Evolutionary conservation across 2,888 invertebrate genomes (phyloP).

Genomic region (Odontothrips loti): DNA sequence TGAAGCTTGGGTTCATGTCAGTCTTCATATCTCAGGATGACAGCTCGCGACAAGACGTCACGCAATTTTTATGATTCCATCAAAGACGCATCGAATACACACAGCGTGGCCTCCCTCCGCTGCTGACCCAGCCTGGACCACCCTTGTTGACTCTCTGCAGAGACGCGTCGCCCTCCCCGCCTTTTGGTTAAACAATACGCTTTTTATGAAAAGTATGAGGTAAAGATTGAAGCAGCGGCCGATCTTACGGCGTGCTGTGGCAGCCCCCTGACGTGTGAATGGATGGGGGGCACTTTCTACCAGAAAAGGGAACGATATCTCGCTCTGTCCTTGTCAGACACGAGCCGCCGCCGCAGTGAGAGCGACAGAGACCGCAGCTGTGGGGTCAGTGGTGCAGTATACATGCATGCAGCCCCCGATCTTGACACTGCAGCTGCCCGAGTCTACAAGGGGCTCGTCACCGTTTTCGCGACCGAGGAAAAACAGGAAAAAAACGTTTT

Average conservation of each 20-base stretch:
- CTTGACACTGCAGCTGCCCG: not conserved
- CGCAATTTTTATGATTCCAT: not conserved
- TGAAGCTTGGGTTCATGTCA: too few species aligned
- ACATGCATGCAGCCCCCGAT: not conserved
- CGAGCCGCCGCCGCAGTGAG: not conserved
- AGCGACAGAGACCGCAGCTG: not conserved
- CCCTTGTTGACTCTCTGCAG: not conserved
- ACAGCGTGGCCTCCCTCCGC: not conserved
- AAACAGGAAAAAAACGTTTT: not conserved
- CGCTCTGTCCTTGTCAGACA: too few species aligned
- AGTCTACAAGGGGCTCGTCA: not conserved
- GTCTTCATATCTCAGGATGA: not conserved
- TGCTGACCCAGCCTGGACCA: not conserved
- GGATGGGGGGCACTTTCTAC: not conserved
- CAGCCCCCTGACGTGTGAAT: conserved; percentile 19
- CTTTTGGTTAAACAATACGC: not conserved
- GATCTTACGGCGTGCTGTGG: not conserved
- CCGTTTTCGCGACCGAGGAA: not conserved
- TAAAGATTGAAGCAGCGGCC: not conserved
- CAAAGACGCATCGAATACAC: not conserved
- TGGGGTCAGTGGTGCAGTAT: not conserved
- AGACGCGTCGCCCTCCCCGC: not conserved
- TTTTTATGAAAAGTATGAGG: not conserved
- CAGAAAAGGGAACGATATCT: not conserved
- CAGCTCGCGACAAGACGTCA: not conserved